Evolutionary conservation across 1,140 invertebrate species (phyloP).

Genomic region (Oedothorax gibbosus): DNA sequence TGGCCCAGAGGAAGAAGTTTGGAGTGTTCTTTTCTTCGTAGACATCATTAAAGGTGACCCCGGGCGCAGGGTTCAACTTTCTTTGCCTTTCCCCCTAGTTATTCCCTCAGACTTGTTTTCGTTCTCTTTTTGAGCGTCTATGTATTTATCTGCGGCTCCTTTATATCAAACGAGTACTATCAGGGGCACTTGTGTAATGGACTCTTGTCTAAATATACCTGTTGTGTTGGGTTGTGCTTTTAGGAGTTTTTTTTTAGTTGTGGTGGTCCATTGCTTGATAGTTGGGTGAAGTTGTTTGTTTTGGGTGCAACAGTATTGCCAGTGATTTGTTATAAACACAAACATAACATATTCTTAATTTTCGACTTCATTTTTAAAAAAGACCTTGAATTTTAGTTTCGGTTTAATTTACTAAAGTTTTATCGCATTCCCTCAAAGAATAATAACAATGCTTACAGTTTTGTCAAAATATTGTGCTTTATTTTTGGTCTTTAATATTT

Average conservation of each 20-base stretch:
- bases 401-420: neutral
- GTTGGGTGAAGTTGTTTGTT: too few relatives aligned
- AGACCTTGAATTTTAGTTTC: neutral
- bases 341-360: neutral
- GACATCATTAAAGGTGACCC: conserved; percentile 60
- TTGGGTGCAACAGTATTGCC: too few relatives aligned
- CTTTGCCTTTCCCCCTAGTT: conserved; percentile 11
- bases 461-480: too few relatives aligned
- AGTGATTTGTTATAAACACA: too few relatives aligned
- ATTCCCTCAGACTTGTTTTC: conserved; percentile 21
- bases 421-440: too few relatives aligned
- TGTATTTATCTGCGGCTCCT: conserved; percentile 34
- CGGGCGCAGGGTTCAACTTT: conserved; percentile 43
- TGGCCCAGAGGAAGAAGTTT: conserved; percentile 33
- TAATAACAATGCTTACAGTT: too few relatives aligned
- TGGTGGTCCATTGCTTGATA: too few relatives aligned
- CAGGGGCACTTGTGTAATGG: neutral
- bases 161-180: neutral
- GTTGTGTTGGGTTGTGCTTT: neutral
- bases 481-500: too few relatives aligned
- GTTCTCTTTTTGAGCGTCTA: conserved; percentile 23
- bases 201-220: neutral
- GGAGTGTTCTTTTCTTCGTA: conserved; percentile 45
- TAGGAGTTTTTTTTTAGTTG: neutral
- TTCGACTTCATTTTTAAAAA: neutral